Conservation (phyloP, 2,797 vertebrate genomes). For the Centroberyx gerrardi region DNA sequence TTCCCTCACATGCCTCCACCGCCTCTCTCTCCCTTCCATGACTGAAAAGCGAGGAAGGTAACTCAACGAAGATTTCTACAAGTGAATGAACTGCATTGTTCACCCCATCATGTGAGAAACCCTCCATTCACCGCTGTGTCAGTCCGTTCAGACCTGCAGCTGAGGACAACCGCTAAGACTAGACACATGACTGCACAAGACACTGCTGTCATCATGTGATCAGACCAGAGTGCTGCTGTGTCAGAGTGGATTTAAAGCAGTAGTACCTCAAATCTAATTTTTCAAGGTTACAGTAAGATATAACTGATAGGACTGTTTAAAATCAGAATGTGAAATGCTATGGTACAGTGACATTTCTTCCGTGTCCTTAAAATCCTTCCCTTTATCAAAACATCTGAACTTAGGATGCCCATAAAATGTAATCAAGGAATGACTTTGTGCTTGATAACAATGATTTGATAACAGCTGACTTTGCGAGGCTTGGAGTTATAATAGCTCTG, state of each 20-base stretch:
- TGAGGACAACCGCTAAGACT: slow-evolving; percentile 10
- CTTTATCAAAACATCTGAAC: neutral
- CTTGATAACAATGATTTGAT: neutral
- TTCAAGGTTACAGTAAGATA: no score
- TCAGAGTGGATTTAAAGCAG: neutral
- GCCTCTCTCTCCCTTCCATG: neutral
- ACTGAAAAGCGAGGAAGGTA: neutral
- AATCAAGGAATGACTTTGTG: slow-evolving; percentile 6
- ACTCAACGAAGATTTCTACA: neutral
- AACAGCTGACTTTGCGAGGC: neutral
- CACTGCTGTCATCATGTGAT: slow-evolving; percentile 44
- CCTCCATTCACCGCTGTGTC: neutral
- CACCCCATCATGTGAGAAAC: slow-evolving; percentile 49
- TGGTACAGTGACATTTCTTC: no score
- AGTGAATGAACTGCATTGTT: slow-evolving; percentile 44
- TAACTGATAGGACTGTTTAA: no score
- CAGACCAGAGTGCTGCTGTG: neutral
- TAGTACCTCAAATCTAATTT: no score
- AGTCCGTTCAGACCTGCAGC: neutral
- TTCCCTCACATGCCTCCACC: no score
- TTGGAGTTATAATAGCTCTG: neutral
- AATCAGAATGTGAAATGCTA: no score
- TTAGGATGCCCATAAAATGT: slow-evolving; percentile 1
- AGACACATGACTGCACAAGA: slow-evolving; percentile 66
- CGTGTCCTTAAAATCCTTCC: neutral